Base-by-base conservation (phyloP, 2,888 invertebrate genomes). In the Lathronympha strigana region DNA sequence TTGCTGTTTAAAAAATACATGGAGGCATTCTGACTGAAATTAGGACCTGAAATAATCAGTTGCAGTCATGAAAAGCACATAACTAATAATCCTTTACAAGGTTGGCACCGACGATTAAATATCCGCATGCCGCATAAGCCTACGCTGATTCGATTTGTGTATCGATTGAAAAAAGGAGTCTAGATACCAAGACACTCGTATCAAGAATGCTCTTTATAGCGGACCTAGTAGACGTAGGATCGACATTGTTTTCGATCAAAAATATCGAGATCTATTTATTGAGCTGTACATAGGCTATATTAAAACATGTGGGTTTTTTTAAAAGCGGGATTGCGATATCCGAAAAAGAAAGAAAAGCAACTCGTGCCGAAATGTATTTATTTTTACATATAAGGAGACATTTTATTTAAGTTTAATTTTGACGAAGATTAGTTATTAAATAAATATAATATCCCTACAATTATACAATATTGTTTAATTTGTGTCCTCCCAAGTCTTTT, bases 71-170 rank as follows among this genome's bases (percentile, higher is more conserved):
- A 49, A 49, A 49, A 49, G 4, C 49, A 49, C 49, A 25, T 25
- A 25, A 49, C 8, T 4, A 28, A 50, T 50, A 28, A 28, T 11
- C 49, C 49, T 28, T 0, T 50, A 28, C 28, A 50, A 9, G 49
- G 49, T 28, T 50, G 49, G 49, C 49, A 50, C 17, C 49, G 28
- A 9, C 6, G 28, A 17, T 28, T 50, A n/a, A 25, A 47, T 25
- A 47, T 47, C 25, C 47, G 47, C n/a, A 47, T 47, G 47, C 47
- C 47, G 8, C 17, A 50, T 17, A 50, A 50, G 49, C 49, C 49
- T 28, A 50, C 15, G 0, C 28, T 28, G 28, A 28, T 50, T 17
- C 49, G 49, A 15, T 50, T 50, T 17, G 9, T 28, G 15, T 50
- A 50, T n/a, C n/a, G n/a, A n/a, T n/a, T 49, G n/a, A n/a, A n/a